Percentiles rank a stretch among this genome's conserved stretches.
These are phyloP conservation scores for Bimastos eiseni DNA, from an alignment of 2,888 invertebrate species.

Conservation along the genomic window DNA sequence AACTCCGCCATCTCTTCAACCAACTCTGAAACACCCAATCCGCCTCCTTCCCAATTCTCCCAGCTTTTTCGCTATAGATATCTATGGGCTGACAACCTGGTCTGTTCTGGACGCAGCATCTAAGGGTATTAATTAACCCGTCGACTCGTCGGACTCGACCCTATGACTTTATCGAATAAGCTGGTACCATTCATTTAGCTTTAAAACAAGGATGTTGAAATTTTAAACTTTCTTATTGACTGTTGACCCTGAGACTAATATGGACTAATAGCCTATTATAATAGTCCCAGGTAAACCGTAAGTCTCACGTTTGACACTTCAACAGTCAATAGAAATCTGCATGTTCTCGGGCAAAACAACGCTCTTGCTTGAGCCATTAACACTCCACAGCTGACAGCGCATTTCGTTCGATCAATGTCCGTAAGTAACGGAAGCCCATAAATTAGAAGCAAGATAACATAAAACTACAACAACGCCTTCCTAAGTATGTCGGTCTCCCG, in stretches of 20 bases:
- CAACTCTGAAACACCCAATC: neutral
- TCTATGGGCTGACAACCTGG: neutral
- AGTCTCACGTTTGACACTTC: neutral
- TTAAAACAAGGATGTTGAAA: neutral
- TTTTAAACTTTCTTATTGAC: neutral
- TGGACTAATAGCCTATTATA: too few relatives aligned
- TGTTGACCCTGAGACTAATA: too few relatives aligned
- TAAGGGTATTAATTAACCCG: neutral
- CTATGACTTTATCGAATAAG: neutral
- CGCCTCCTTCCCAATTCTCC: neutral
- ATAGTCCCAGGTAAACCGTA: too few relatives aligned
- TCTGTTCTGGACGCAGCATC: neutral
- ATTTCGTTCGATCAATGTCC: neutral
- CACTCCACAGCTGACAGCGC: neutral
- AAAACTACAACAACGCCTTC: neutral
- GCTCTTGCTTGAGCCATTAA: neutral
- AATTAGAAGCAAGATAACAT: conserved; percentile 13
- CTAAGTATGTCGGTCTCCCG: neutral
- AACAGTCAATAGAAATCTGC: too few relatives aligned
- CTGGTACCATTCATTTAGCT: too few relatives aligned
- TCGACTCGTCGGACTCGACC: too few relatives aligned
- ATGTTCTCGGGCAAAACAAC: neutral
- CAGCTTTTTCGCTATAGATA: neutral
- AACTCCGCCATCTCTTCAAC: neutral
- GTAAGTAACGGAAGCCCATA: neutral